phyloP scores from a whole-genome alignment of 2,797 vertebrate genomes.

The Pantherophis alleghaniensis region DNA sequence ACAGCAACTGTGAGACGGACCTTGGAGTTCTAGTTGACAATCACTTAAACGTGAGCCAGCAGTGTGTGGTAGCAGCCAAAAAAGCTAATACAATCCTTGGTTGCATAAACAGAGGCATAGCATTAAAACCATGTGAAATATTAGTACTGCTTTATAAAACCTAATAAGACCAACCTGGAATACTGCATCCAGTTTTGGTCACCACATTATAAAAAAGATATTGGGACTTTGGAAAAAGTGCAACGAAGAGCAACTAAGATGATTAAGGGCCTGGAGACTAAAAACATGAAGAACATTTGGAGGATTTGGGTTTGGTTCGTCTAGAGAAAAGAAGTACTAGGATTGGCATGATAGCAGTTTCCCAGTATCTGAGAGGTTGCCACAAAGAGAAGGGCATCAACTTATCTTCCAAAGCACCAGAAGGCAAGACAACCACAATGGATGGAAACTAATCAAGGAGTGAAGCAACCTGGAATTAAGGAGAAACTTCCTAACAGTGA shows the following conservation, averaged over 20 bases:
- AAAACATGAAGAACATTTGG: neutral
- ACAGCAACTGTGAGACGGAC: neutral
- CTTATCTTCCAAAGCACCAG: neutral
- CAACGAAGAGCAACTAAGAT: neutral
- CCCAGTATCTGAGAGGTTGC: neutral
- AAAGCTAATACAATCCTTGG: neutral
- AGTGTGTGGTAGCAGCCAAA: neutral
- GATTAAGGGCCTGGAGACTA: neutral
- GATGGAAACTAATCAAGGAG: neutral
- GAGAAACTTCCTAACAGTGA: neutral
- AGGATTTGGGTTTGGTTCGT: neutral
- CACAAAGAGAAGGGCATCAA: neutral
- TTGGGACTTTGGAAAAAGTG: neutral
- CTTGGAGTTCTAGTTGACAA: neutral
- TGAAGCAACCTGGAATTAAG: neutral
- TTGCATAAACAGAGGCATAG: too few relatives aligned
- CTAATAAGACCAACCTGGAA: neutral
- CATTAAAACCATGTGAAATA: too few relatives aligned
- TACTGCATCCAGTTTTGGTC: neutral
- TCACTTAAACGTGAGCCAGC: neutral
- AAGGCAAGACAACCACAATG: neutral
- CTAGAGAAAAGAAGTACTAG: too few relatives aligned
- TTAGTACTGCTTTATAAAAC: too few relatives aligned
- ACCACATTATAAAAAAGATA: neutral
- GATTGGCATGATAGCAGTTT: too few relatives aligned